phyloP scores from a whole-genome alignment of 2,797 vertebrate species.

The Cyclura pinguis region DNA sequence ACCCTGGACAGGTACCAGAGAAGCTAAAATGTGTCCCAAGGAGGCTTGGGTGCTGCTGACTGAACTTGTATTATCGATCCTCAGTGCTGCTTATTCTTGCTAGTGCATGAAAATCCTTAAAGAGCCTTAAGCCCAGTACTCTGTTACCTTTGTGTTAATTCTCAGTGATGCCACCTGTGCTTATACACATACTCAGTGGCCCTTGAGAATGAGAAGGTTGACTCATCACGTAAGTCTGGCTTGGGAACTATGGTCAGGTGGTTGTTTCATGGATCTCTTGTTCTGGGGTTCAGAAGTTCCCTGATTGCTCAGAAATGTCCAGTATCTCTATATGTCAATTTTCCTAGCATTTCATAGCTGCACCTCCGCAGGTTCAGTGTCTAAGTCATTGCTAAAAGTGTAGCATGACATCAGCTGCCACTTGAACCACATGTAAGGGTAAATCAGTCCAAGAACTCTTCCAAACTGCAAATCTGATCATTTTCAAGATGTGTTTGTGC shows the following conservation, averaged over 20 bases:
- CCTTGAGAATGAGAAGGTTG: not conserved
- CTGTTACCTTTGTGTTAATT: not conserved
- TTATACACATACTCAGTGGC: not conserved
- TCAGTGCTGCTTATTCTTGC: not conserved
- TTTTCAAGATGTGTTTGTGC: not conserved
- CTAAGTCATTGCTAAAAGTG: not conserved
- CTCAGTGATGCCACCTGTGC: not conserved
- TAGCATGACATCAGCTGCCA: too few relatives aligned
- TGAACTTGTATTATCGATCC: not conserved
- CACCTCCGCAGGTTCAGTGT: not conserved
- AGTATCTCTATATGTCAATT: not conserved
- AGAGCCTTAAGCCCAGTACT: not conserved
- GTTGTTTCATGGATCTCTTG: too few relatives aligned
- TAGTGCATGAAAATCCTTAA: not conserved
- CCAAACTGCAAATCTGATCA: not conserved
- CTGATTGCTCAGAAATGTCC: not conserved
- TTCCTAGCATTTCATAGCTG: not conserved
- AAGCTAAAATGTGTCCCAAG: not conserved
- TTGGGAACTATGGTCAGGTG: not conserved
- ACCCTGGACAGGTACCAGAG: constrained; percentile 6
- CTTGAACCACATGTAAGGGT: not conserved
- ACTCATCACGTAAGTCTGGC: not conserved
- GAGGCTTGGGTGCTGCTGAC: not conserved
- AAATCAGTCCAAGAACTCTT: not conserved
- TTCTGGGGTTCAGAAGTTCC: not conserved